A percentile compares a stretch with the other conserved stretches of the same genome.
phyloP scores from a whole-genome alignment of 2,113 vertebrate species.

The Cyprinus carpio region DNA sequence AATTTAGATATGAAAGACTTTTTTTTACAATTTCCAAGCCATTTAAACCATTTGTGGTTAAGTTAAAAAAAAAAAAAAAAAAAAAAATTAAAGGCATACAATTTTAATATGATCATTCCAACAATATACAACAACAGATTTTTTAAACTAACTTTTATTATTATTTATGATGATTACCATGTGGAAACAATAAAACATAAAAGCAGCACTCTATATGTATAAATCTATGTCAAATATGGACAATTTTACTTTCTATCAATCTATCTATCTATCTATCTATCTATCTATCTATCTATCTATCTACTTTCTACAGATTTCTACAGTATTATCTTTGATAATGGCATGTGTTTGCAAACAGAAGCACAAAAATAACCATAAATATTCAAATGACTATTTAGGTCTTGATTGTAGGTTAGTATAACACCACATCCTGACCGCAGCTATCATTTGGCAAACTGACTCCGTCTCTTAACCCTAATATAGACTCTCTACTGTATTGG shows the following conservation, averaged over 20 bases:
- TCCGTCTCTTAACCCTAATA: background rate
- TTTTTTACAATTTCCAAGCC: background rate
- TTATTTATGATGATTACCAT: no score
- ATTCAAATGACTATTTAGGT: slow-evolving; percentile 14
- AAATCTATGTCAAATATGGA: no score
- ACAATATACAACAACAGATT: no score
- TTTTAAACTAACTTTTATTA: no score
- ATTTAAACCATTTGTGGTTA: no score
- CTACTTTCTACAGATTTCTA: background rate
- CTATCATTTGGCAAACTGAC: background rate
- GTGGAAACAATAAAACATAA: no score
- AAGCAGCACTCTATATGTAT: no score
- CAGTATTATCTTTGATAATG: background rate
- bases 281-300: background rate
- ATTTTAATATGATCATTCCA: no score
- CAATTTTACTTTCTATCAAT: no score
- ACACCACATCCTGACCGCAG: slow-evolving; percentile 20
- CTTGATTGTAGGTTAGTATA: slow-evolving; percentile 7
- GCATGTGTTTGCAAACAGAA: background rate
- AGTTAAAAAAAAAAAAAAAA: no score
- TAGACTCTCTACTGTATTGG: background rate
- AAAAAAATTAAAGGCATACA: no score
- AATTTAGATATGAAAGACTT: background rate
- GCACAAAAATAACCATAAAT: slow-evolving; percentile 8
- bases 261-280: background rate